Evolutionary conservation across 1,140 invertebrate species (phyloP).

Genomic region (Zaprionus davidi): DNA sequence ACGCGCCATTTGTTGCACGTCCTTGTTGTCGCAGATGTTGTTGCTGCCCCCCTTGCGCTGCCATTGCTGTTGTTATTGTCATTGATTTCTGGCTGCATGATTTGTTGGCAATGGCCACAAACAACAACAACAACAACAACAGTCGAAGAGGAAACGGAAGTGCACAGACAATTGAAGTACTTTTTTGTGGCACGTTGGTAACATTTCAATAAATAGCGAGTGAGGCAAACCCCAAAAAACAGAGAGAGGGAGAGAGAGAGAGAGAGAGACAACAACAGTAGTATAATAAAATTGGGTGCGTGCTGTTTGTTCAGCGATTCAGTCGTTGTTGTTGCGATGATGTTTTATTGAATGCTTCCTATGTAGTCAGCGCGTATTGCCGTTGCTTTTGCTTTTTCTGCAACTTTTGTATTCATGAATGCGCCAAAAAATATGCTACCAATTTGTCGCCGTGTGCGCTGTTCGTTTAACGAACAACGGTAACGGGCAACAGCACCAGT

Average conservation of each 20-base stretch:
- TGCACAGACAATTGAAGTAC: constrained; percentile 81
- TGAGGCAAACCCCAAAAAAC: constrained; percentile 4
- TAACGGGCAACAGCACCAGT: constrained; percentile 24
- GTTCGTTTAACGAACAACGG: constrained; percentile 48
- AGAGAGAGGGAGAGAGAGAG: constrained; percentile 13
- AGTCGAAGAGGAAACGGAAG: constrained; percentile 74
- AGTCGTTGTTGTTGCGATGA: constrained; percentile 45
- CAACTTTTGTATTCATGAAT: constrained; percentile 73
- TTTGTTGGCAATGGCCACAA: constrained; percentile 60
- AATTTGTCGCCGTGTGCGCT: constrained; percentile 79
- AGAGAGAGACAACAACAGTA: constrained; percentile 13
- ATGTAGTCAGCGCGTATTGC: constrained; percentile 44
- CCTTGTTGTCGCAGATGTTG: constrained; percentile 56
- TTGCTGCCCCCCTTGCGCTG: constrained; percentile 10
- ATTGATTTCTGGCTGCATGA: constrained; percentile 78
- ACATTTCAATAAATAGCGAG: constrained; percentile 78
- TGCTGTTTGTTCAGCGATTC: constrained; percentile 46
- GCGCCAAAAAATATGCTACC: constrained; percentile 81
- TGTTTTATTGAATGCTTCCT: constrained; percentile 81
- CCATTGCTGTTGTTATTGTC: constrained; percentile 56
- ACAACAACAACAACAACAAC: constrained; percentile 30
- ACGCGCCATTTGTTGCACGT: constrained; percentile 80
- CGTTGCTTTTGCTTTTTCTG: constrained; percentile 43
- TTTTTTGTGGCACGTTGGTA: constrained; percentile 77
- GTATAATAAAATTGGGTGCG: constrained; percentile 55